Percentiles rank a stretch among this genome's conserved stretches.
phyloP scores from a whole-genome alignment of 1,140 invertebrate species.

The Saxidomus purpurata region DNA sequence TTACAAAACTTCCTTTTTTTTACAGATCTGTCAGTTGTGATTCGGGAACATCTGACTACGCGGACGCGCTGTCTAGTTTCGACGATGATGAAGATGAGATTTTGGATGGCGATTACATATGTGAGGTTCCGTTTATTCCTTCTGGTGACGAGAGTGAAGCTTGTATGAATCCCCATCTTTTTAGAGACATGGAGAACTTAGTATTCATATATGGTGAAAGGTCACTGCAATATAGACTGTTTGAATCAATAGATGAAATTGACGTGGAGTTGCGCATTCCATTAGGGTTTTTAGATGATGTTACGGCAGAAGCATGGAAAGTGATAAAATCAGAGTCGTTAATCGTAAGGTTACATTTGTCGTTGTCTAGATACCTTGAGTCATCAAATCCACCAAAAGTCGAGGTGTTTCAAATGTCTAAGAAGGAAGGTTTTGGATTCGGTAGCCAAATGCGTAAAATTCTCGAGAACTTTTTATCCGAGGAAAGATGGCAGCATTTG shows the following conservation, averaged over 20 bases:
- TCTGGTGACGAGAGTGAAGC: constrained; percentile 25
- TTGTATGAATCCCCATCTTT: constrained; percentile 61
- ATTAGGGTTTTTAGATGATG: constrained; percentile 73
- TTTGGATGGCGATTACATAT: constrained; percentile 7
- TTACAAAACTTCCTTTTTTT: too few relatives aligned
- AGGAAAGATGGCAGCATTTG: constrained; percentile 45
- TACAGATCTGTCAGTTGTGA: constrained; percentile 53
- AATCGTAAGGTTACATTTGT: constrained; percentile 74
- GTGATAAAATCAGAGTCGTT: constrained; percentile 74
- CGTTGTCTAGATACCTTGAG: constrained; percentile 75
- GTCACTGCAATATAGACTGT: constrained; percentile 71
- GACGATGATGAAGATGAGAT: constrained; percentile 47
- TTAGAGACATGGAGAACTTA: constrained; percentile 70
- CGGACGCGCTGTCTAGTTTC: constrained; percentile 39
- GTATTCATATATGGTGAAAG: constrained; percentile 66
- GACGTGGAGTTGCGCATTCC: constrained; percentile 76
- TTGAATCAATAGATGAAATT: constrained; percentile 79
- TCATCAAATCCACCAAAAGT: constrained; percentile 73
- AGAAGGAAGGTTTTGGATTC: constrained; percentile 76
- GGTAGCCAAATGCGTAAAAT: constrained; percentile 77
- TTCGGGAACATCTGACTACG: constrained; percentile 16
- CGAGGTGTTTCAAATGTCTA: constrained; percentile 78
- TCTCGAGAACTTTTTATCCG: constrained; percentile 40
- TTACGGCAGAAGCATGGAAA: constrained; percentile 77
- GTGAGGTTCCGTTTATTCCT: background rate